phyloP scores from a whole-genome alignment of 2,797 vertebrate genomes.

The Choloepus didactylus region DNA sequence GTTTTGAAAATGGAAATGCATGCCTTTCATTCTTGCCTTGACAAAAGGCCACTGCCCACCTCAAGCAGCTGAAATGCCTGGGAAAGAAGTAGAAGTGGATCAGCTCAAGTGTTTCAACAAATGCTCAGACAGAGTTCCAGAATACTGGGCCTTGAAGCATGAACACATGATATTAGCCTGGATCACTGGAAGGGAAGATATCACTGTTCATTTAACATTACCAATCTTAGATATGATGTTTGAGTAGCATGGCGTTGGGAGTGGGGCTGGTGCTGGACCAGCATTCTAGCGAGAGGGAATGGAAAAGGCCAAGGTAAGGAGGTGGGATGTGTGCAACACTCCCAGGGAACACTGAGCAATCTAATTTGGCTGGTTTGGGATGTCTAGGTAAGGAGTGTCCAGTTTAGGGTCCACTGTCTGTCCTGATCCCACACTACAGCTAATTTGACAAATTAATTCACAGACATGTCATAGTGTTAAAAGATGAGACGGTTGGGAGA shows the following conservation, averaged over 20 bases:
- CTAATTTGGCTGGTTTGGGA: not conserved
- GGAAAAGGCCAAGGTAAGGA: not conserved
- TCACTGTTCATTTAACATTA: not conserved
- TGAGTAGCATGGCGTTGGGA: not conserved
- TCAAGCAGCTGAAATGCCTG: not conserved
- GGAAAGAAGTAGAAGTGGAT: not conserved
- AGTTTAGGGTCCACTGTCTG: not conserved
- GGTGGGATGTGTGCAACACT: not conserved
- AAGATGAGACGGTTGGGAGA: not conserved
- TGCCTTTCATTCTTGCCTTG: constrained; percentile 29
- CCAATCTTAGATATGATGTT: not conserved
- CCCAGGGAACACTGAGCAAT: not conserved
- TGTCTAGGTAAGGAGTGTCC: not conserved
- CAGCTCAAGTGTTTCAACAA: not conserved
- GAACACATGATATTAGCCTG: not conserved
- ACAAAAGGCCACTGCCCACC: not conserved
- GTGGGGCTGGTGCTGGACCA: not conserved
- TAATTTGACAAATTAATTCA: constrained; percentile 13
- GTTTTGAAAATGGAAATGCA: not conserved
- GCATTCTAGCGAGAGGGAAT: not conserved
- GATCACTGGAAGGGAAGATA: not conserved
- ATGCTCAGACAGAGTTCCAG: not conserved
- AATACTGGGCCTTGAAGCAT: not conserved
- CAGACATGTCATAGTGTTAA: not conserved
- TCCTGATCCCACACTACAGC: not conserved